Evolutionary conservation across 2,888 invertebrate species (phyloP), one percentile per base, ranked within the genome.

Genomic region (Apotomis turbidana): DNA sequence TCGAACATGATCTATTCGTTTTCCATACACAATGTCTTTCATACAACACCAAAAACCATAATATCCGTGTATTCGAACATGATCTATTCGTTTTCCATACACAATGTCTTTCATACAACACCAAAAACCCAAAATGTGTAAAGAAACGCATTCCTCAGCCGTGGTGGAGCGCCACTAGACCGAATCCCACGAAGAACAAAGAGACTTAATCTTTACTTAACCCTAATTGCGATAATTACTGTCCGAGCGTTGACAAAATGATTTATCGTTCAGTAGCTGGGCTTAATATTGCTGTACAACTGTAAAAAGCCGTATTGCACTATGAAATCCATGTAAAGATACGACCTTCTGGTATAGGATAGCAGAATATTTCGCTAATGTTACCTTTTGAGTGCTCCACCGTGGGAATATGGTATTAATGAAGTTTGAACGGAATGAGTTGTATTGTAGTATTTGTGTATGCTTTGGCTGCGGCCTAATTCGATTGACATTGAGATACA

Each of bases 181-280:
- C 66, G 70, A 62, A 67, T 70, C 70, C 70, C 73, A 70, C 73
- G 78, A 79, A 85, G 88, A 90, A 90, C 90, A 91, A 91, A 90
- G 87, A 85, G 85, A 83, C 81, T 81, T 89, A 90, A 90, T 90
- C 84, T 86, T 89, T 89, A 86, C 84, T 91, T 91, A 92, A 86
- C 91, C 91, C 84, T 90, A 93, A 93, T 92, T 91, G 86, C 89
- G 85, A 87, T 92, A 91, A 92, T 91, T 90, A 91, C 87, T 81
- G 75, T 77, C 72, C 72, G 61, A 67, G 60, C 81, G 86, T 85
- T 86, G 88, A 89, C 90, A 86, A 88, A 87, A 88, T 91, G 90
- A 91, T 90, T 90, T 87, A 90, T 90, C 87, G 87, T 86, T 85
- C 66, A 76, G 74, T 63, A 70, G 73, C 73, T 46, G 68, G 72